Base-by-base conservation (phyloP, 2,888 invertebrate genomes). In the Clanis bilineata region DNA sequence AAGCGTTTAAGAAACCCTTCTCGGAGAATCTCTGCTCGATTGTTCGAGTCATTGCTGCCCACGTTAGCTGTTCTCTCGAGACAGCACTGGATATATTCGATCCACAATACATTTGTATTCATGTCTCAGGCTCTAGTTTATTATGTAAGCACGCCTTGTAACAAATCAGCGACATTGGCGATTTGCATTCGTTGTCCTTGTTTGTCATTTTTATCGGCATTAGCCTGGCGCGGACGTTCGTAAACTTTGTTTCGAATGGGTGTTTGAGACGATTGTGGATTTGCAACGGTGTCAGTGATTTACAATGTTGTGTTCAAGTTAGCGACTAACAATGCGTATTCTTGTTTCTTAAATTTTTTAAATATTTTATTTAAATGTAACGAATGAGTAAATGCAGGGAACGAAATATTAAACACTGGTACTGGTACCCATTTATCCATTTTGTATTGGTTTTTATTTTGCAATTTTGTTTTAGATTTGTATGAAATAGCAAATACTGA, bases 111-210 rank as follows among this genome's bases (percentile, higher is more conserved):
- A 82, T 87, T 84, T 77, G 80, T 82, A 86, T 88, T 84, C 86
- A 72, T 66, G 71, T 73, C 77, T 71, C 56, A 18, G 71, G 73
- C 69, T 69, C 69, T 68, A 59, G 61, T 72, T 71, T 70, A 74
- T 83, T 88, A 85, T 85, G 84, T 82, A 85, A 85, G 76, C 78
- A 69, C 68, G 72, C 72, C 77, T 79, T 79, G 81, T 80, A 81
- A 78, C 80, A 76, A 78, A 79, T 77, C 75, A 73, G 62, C 75
- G 73, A 73, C 82, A 78, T 79, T 80, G 74, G 70, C 63, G 63
- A 79, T 85, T 80, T 75, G 67, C 81, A 79, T 80, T 72, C 66
- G 70, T 68, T 66, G 72, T 74, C 72, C 74, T 74, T 69, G 65
- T 67, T 69, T 65, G 56, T 63, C 59, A 64, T 67, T 64, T 65